phyloP scores from a whole-genome alignment of 2,888 invertebrate species.

The Helicoverpa assulta region DNA sequence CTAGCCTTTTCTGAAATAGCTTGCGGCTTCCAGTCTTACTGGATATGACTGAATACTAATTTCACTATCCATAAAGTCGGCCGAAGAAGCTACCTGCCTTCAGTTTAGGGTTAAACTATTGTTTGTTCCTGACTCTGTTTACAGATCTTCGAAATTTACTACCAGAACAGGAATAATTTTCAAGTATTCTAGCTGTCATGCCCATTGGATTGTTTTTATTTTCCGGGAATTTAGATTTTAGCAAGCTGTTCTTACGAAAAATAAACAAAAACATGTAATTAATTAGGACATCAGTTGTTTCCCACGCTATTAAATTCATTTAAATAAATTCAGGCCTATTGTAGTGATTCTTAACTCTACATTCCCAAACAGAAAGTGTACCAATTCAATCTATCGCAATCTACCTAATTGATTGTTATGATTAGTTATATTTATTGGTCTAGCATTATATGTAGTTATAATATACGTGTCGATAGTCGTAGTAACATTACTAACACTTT shows the following conservation, averaged over 20 bases:
- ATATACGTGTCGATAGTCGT: slow-evolving; percentile 48
- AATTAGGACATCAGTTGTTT: neutral
- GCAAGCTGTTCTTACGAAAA: neutral
- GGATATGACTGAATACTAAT: neutral
- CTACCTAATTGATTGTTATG: slow-evolving; percentile 83
- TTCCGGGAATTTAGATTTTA: too few relatives aligned
- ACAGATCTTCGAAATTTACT: too few relatives aligned
- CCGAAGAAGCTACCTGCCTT: neutral
- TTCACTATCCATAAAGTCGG: neutral
- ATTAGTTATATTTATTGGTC: slow-evolving; percentile 79
- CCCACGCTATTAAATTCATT: neutral
- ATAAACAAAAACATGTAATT: neutral
- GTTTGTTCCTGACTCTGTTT: too few relatives aligned
- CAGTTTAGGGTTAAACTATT: too few relatives aligned
- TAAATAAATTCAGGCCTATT: neutral
- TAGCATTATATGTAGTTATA: slow-evolving; percentile 61
- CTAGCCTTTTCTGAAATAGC: neutral
- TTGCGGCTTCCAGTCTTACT: slow-evolving; percentile 2
- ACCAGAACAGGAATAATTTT: too few relatives aligned
- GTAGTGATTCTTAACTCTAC: slow-evolving; percentile 61
- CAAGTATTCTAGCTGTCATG: too few relatives aligned
- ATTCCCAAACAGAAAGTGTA: slow-evolving; percentile 71
- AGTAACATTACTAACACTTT: slow-evolving; percentile 49
- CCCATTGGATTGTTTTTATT: too few relatives aligned
- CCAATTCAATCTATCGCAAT: slow-evolving; percentile 77